These are phyloP conservation scores for Noctua comes DNA, from an alignment of 2,888 invertebrate species.

Conservation along the genomic window DNA sequence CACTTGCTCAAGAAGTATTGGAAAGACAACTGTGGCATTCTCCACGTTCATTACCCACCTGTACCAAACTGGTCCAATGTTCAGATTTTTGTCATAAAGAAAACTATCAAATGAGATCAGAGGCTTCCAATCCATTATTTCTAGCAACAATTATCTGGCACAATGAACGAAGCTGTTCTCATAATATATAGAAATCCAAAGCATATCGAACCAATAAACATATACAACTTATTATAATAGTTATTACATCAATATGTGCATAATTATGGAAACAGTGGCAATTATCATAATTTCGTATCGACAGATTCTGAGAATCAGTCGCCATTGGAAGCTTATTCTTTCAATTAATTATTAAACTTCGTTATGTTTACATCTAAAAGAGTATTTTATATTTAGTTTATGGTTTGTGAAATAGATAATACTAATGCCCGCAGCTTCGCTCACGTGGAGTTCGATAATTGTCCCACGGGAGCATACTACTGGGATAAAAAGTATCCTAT, in stretches of 20 bases:
- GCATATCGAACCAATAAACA: conserved; percentile 42
- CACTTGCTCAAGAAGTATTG: not conserved
- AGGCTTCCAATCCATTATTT: not conserved
- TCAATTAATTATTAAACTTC: conserved; percentile 52
- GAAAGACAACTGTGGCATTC: not conserved
- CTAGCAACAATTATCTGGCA: not conserved
- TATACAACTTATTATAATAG: conserved; percentile 39
- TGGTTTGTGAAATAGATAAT: conserved; percentile 19
- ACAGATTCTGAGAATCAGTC: conserved; percentile 46
- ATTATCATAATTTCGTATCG: conserved; percentile 60
- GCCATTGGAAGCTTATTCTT: conserved; percentile 35
- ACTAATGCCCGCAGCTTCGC: no score
- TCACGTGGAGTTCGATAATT: no score
- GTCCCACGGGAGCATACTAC: no score
- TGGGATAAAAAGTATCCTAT: no score
- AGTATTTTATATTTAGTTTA: not conserved
- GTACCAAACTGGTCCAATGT: not conserved
- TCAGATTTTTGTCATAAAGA: not conserved
- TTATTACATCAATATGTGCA: conserved; percentile 52
- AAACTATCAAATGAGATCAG: not conserved
- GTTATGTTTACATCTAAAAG: conserved; percentile 5
- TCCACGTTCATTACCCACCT: not conserved
- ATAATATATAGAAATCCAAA: conserved; percentile 12
- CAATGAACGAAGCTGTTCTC: not conserved
- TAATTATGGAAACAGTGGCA: conserved; percentile 33